phyloP scores from a whole-genome alignment of 2,113 vertebrate genomes.

The Rallus limicola region DNA sequence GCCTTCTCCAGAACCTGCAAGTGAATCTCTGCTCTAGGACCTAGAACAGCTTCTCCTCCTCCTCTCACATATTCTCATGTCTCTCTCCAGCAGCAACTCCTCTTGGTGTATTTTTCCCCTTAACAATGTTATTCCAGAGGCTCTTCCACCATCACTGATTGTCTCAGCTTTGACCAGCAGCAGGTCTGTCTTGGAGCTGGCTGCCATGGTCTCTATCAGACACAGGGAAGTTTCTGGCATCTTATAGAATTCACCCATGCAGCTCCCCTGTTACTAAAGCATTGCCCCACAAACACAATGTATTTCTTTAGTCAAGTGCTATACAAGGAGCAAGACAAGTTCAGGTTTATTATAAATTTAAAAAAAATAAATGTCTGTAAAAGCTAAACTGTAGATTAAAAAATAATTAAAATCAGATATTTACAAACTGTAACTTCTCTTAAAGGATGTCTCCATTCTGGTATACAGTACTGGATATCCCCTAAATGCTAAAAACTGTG shows the following conservation, averaged over 20 bases:
- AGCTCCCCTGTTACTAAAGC: background rate
- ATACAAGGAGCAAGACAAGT: background rate
- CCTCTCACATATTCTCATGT: background rate
- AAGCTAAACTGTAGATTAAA: background rate
- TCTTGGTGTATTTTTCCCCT: background rate
- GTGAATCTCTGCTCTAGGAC: background rate
- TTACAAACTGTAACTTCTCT: background rate
- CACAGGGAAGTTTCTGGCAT: too few relatives aligned
- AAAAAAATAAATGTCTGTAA: background rate
- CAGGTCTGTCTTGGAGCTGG: accelerated
- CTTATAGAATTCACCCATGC: too few relatives aligned
- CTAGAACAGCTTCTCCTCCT: background rate
- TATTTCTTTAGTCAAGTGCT: background rate
- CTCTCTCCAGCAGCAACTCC: background rate
- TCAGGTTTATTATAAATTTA: too few relatives aligned
- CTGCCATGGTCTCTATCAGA: background rate
- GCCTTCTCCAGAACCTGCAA: background rate
- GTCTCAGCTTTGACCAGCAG: background rate
- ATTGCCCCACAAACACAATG: background rate
- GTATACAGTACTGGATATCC: background rate
- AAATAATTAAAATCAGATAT: background rate
- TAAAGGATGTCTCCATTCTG: background rate
- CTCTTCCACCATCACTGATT: background rate
- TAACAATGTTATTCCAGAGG: background rate
- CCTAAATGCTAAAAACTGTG: background rate